phyloP scores from a whole-genome alignment of 2,797 vertebrate genomes.

The Danio tinwini region DNA sequence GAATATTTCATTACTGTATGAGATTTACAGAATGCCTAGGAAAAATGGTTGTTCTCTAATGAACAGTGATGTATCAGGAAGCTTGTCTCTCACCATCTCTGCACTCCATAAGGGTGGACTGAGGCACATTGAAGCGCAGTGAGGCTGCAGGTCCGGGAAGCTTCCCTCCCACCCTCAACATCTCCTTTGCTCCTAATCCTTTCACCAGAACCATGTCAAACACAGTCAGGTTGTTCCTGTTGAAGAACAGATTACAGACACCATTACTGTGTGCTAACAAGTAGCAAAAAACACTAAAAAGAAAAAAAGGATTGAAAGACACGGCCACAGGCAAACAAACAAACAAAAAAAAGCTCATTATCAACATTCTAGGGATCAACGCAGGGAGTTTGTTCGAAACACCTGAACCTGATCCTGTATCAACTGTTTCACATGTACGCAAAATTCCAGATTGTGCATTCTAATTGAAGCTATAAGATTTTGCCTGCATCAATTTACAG shows the following conservation, averaged over 20 bases:
- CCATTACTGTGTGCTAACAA: neutral
- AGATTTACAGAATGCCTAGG: neutral
- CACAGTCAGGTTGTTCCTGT: conserved; percentile 95
- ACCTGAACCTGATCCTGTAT: no score
- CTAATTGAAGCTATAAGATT: no score
- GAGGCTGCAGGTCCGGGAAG: conserved; percentile 90
- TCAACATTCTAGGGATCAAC: no score
- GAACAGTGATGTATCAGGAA: neutral
- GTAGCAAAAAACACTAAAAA: neutral
- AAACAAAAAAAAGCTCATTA: neutral
- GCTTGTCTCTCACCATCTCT: conserved; percentile 84
- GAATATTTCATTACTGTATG: neutral
- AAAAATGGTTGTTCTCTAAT: no score
- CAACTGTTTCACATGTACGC: no score
- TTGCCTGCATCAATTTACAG: no score
- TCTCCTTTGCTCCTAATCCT: conserved; percentile 92
- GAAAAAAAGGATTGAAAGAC: neutral
- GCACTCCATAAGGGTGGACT: conserved; percentile 97
- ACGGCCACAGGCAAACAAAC: no score
- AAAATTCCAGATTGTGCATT: no score
- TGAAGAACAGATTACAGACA: neutral
- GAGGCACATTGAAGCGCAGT: conserved; percentile 96
- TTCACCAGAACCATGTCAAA: conserved; percentile 90
- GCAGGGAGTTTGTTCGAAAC: no score
- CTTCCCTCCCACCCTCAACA: conserved; percentile 92